Percentiles rank a stretch among this genome's conserved stretches.
Evolutionary conservation across 2,888 invertebrate genomes (phyloP).

Genomic region (Drosophila antonietae): DNA sequence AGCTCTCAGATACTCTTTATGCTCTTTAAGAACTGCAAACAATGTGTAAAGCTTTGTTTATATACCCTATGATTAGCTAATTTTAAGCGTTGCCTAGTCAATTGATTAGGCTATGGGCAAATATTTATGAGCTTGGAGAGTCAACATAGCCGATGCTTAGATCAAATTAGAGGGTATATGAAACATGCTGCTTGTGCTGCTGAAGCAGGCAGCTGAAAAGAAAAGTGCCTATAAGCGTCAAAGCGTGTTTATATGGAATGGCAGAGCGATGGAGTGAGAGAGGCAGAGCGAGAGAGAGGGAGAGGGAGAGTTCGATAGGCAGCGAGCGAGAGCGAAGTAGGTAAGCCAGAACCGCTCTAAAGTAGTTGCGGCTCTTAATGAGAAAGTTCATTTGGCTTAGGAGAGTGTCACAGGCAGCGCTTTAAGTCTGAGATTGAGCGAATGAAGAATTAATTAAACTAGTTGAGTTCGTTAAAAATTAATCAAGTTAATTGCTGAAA

Average conservation of each 20-base stretch:
- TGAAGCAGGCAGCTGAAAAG: constrained; percentile 48
- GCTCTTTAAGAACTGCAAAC: background rate
- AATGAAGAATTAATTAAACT: constrained; percentile 57
- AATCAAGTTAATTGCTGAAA: constrained; percentile 15
- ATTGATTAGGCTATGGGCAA: background rate
- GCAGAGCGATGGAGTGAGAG: background rate
- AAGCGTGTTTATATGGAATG: constrained; percentile 7
- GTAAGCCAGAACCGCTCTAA: constrained; percentile 25
- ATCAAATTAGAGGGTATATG: constrained; percentile 25
- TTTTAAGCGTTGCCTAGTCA: background rate
- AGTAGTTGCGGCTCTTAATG: constrained; percentile 37
- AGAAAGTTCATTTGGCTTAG: constrained; percentile 54
- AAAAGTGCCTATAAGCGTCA: constrained; percentile 50
- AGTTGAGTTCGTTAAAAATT: constrained; percentile 41
- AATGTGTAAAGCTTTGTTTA: background rate
- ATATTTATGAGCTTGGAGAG: background rate
- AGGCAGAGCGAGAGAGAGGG: background rate
- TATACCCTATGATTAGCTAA: background rate
- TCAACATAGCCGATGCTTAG: background rate
- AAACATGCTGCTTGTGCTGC: constrained; percentile 26
- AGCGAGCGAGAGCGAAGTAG: background rate
- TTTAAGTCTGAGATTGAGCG: constrained; percentile 45
- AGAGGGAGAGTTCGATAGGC: background rate
- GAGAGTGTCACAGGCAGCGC: constrained; percentile 15
- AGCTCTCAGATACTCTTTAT: constrained; percentile 32